Base-by-base conservation (phyloP, 2,113 vertebrate species). In the Strigops habroptila region DNA sequence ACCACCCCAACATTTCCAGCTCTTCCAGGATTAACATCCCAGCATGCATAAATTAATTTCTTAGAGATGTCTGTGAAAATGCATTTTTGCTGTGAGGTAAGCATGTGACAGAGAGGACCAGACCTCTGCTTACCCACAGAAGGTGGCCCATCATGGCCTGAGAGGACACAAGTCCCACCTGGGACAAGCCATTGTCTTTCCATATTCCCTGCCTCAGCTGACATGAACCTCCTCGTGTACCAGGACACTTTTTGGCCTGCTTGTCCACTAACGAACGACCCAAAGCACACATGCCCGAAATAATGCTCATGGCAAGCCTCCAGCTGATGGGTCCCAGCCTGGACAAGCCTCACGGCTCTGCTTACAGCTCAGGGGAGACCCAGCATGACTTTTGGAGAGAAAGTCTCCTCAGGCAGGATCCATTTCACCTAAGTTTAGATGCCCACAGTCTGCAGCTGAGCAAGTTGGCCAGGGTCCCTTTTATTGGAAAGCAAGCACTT, bases 161-260 rank as follows among this genome's bases (percentile, higher is more conserved):
- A 57, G 41, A 82, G 62, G 30, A 51, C 15, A 44, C 25, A n/a
- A 46, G 37, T 52, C 30, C 19, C 52, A 65, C 49, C 15, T 33
- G 33, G 44, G 24, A 68, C 69, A 76, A 75, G 17, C 13, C 59
- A 31, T 28, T 3, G 1, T 12, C 30, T 60, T 57, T 53, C 28
- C 15, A 33, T 55, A 78, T 67, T 27, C 55, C 25, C 49, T 44
- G n/a, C 1, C 0, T 14, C 0, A 1, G 15, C 35, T 68, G 80
- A 33, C 14, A 21, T 3, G 33, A 74, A 60, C 44, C 25, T 63
- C 39, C 27, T 51, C 0, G 0, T 0, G 0, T 16, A 28, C 30
- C 60, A 28, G 35, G 1, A 27, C 21, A 3, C 7, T 33, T 81
- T 68, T 55, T 60, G 71, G 28, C 91, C 68, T 46, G 21, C 21